Percentiles rank a stretch among this genome's conserved stretches.
phyloP scores from a whole-genome alignment of 1,140 invertebrate genomes.

The Octopus bimaculoides region DNA sequence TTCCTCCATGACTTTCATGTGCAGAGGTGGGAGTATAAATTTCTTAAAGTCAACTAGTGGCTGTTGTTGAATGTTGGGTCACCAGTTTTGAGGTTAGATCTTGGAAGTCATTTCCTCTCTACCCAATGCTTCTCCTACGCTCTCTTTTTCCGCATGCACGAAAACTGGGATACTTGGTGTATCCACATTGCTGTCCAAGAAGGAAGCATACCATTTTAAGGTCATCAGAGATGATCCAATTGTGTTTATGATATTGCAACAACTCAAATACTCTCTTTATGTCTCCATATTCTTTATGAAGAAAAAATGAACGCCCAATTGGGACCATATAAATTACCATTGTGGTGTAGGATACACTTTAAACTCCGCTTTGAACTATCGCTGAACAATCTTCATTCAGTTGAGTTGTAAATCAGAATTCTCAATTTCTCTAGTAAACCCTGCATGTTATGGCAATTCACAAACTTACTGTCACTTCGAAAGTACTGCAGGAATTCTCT shows the following conservation, averaged over 20 bases:
- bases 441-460: too few species aligned
- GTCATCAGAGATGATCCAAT: background rate
- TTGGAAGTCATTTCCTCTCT: too few species aligned
- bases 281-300: background rate
- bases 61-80: too few species aligned
- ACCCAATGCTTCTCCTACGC: too few species aligned
- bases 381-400: background rate
- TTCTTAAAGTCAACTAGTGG: too few species aligned
- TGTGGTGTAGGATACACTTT: background rate
- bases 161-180: background rate
- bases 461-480: too few species aligned
- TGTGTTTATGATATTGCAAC: background rate
- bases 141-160: background rate
- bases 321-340: background rate
- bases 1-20: too few species aligned
- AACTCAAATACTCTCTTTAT: background rate
- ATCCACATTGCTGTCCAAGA: background rate
- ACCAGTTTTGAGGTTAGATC: too few species aligned
- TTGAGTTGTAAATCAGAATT: too few species aligned
- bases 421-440: too few species aligned
- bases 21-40: too few species aligned
- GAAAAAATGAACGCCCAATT: background rate
- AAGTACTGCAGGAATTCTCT: too few species aligned
- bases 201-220: conserved; percentile 1
- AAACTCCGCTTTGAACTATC: background rate